phyloP scores from a whole-genome alignment of 2,113 vertebrate genomes.

The Taxidea taxus region DNA sequence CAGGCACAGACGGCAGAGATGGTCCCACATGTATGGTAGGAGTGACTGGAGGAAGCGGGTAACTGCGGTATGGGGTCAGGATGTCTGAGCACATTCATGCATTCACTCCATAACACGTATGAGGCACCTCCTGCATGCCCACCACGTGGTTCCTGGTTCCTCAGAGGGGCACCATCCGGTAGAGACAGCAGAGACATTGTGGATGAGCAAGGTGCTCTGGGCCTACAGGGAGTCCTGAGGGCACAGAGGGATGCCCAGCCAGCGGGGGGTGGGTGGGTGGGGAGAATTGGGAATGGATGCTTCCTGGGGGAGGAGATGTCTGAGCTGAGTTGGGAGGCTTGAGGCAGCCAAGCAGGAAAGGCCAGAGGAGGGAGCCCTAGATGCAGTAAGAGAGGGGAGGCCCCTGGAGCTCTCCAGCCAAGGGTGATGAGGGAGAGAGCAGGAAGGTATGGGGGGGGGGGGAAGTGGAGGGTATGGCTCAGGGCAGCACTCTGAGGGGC shows the following conservation, averaged over 20 bases:
- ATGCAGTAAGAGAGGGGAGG: background rate
- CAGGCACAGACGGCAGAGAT: background rate
- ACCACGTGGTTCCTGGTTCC: background rate
- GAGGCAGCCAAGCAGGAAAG: background rate
- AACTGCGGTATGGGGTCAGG: background rate
- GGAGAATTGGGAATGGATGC: background rate
- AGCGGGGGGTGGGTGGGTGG: no score
- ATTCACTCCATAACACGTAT: background rate
- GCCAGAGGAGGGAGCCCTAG: background rate
- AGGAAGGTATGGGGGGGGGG: accelerated
- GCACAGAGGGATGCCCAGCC: background rate
- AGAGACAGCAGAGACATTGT: no score
- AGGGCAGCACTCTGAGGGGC: background rate
- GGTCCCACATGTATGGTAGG: accelerated
- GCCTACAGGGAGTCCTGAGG: background rate
- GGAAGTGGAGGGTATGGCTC: background rate
- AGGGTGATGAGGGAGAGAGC: background rate
- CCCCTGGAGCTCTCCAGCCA: background rate
- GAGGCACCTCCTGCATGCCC: background rate
- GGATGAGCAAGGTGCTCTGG: background rate
- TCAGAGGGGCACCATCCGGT: accelerated
- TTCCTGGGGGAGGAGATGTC: background rate
- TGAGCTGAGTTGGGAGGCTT: background rate
- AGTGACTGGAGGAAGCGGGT: background rate
- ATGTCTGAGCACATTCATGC: background rate